Evolutionary conservation across 2,113 vertebrate genomes (phyloP).

Genomic region (Heloderma charlesbogerti): DNA sequence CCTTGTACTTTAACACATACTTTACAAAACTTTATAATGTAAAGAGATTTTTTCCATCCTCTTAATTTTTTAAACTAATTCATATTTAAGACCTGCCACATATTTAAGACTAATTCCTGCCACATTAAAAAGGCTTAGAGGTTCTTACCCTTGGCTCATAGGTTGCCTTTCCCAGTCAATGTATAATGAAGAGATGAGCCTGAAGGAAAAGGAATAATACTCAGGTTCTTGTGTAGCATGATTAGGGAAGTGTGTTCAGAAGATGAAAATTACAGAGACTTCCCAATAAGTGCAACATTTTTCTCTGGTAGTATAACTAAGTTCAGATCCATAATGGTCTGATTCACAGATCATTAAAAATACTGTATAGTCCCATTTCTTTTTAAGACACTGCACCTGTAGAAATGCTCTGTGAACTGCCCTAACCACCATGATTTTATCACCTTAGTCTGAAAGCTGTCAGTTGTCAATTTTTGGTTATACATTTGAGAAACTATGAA

Average conservation of each 20-base stretch:
- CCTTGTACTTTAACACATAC: background rate
- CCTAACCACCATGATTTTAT: background rate
- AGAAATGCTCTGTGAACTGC: background rate
- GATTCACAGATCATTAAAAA: background rate
- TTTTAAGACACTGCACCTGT: background rate
- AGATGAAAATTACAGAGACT: background rate
- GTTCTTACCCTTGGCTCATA: background rate
- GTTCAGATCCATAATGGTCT: background rate
- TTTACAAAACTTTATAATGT: background rate
- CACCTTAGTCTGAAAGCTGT: background rate
- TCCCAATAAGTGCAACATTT: background rate
- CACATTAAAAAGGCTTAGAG: background rate
- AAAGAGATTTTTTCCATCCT: background rate
- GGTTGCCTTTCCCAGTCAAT: background rate
- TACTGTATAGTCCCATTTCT: background rate
- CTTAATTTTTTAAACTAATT: background rate
- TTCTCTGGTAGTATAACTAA: background rate
- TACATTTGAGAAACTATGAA: slow-evolving; percentile 11
- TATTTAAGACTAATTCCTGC: too few relatives aligned
- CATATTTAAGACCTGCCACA: background rate
- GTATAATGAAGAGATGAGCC: background rate
- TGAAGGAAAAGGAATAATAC: background rate
- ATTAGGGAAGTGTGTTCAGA: background rate
- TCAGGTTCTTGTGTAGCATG: background rate
- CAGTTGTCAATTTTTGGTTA: slow-evolving; percentile 25